phyloP scores from a whole-genome alignment of 2,888 invertebrate species.

The Aricia artaxerxes region DNA sequence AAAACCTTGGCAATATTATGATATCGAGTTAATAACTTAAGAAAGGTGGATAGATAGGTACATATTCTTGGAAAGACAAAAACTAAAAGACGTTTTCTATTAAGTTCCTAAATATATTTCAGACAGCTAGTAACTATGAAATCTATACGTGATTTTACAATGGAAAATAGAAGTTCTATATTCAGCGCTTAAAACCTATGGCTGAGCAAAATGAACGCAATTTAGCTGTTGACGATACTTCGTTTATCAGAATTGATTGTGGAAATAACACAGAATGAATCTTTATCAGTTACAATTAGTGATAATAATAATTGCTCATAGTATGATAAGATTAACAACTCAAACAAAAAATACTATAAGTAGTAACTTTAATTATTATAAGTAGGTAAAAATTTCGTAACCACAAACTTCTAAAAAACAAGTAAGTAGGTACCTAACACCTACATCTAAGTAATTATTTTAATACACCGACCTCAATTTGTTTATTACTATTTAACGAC shows the following conservation, averaged over 20 bases:
- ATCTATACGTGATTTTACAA: background rate
- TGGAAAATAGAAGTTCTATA: background rate
- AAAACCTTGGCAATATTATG: too few species aligned
- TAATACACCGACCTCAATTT: background rate
- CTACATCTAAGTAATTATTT: background rate
- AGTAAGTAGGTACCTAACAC: background rate
- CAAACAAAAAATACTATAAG: background rate
- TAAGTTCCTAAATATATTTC: background rate
- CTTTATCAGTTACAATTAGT: background rate
- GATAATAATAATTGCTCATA: background rate
- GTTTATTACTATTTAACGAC: conserved; percentile 4
- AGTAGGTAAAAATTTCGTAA: background rate
- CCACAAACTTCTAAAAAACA: background rate
- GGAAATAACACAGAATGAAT: background rate
- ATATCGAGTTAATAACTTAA: too few species aligned
- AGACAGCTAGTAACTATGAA: background rate
- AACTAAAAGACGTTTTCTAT: too few species aligned
- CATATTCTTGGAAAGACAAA: too few species aligned
- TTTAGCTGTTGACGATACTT: background rate
- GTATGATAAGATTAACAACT: background rate
- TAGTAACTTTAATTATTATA: background rate
- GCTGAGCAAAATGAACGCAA: background rate
- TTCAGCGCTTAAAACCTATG: background rate
- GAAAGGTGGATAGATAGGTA: too few species aligned
- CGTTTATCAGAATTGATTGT: conserved; percentile 3